Evolutionary conservation across 2,888 invertebrate genomes (phyloP).

Genomic region (Tenthredo notha): DNA sequence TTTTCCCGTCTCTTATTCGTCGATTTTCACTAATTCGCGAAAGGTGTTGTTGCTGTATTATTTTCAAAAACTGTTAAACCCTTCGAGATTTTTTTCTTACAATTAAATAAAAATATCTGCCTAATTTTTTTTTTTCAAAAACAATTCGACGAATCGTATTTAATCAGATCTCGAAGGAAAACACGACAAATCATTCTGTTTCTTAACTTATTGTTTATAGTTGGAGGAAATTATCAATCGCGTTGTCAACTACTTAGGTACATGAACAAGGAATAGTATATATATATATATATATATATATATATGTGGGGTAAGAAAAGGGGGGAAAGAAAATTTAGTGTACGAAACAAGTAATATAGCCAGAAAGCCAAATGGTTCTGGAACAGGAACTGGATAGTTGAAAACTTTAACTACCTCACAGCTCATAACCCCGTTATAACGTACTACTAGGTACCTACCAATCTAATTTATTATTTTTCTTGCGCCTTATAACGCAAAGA

Average conservation of each 20-base stretch:
- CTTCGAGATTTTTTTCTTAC: too few species aligned
- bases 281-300: too few species aligned
- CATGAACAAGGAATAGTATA: not conserved
- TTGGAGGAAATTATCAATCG: not conserved
- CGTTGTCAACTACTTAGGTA: not conserved
- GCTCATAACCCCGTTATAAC: conserved; percentile 75
- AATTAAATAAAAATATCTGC: too few species aligned
- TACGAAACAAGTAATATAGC: conserved; percentile 48
- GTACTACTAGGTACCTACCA: conserved; percentile 63
- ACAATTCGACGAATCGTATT: not conserved
- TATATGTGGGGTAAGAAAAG: too few species aligned
- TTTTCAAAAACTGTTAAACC: too few species aligned
- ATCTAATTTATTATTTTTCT: conserved; percentile 72
- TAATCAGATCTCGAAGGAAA: not conserved
- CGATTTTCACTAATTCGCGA: not conserved
- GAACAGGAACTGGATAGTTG: conserved; percentile 62
- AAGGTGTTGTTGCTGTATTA: conserved; percentile 4
- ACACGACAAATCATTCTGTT: not conserved
- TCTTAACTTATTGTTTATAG: not conserved
- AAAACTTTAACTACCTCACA: conserved; percentile 76
- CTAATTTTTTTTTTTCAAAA: not conserved
- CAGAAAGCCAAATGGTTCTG: conserved; percentile 54
- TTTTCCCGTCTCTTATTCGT: not conserved
- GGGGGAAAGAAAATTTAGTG: conserved; percentile 37
- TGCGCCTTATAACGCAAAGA: conserved; percentile 64